Evolutionary conservation across 2,113 vertebrate species (phyloP).

Genomic region (Porphyrio hochstetteri): DNA sequence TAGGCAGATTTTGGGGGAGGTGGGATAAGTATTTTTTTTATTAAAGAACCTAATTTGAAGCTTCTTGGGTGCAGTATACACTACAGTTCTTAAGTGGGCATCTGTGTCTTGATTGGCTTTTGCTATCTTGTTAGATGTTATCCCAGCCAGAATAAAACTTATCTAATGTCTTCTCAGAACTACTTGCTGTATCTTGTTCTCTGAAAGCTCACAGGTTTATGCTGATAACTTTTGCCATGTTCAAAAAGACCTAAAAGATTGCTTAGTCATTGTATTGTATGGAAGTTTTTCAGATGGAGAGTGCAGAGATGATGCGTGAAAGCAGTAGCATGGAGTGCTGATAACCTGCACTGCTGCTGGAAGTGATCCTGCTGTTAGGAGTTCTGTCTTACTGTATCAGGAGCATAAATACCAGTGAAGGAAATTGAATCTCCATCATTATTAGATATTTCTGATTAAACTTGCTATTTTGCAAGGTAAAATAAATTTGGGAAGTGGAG

Average conservation of each 20-base stretch:
- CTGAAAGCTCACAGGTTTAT: neutral
- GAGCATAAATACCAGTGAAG: neutral
- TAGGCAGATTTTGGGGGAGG: neutral
- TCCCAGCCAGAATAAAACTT: neutral
- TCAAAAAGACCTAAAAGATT: neutral
- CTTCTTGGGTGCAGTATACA: rapidly evolving
- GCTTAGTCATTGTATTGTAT: neutral
- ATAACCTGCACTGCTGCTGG: neutral
- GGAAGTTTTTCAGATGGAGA: neutral
- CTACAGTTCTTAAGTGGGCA: neutral
- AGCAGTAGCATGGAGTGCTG: neutral
- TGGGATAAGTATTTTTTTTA: neutral
- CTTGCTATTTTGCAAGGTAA: neutral
- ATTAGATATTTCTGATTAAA: neutral
- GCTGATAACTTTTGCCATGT: neutral
- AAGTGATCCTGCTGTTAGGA: neutral
- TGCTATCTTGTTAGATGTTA: neutral
- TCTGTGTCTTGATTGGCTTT: neutral
- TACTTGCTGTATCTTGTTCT: neutral
- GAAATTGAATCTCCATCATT: neutral
- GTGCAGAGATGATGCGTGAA: neutral
- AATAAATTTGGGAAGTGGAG: neutral
- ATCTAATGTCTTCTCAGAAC: neutral
- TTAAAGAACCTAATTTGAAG: neutral
- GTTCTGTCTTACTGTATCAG: neutral